Base-by-base conservation (phyloP, 2,888 invertebrate species). In the Perizoma affinitatum region DNA sequence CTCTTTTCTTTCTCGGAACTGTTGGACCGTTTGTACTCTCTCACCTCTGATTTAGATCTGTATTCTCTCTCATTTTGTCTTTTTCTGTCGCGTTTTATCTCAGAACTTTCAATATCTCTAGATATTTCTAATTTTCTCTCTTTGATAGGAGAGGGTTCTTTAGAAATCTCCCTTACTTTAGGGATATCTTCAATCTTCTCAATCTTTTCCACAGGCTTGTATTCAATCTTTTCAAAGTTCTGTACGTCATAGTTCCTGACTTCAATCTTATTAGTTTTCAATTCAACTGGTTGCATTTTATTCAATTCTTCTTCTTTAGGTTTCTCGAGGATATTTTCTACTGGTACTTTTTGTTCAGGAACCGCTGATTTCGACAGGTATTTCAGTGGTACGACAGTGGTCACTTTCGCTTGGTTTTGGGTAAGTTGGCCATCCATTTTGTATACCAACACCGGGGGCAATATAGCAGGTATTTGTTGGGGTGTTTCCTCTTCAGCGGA, bases 351-450 rank as follows among this genome's bases (percentile, higher is more conserved):
- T 33, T 56, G 59, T 56, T 76, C 72, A n/a, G 68, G 63, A 5
- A 72, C 59, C 22, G 22, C 22, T 22, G 72, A 69, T n/a, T 63
- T 57, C 10, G 63, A 36, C 6, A 64, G 35, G 5, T 62, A 67
- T 5, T 61, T 74, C 0, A 67, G 44, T 0, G 66, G 62, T 61
- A 71, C 72, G 40, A 70, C 59, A 5, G 83, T 65, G 70, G 78
- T 79, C 0, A 82, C 69, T 33, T 70, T 66, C 0, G 82, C 80
- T 8, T 81, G 51, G 40, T 80, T 80, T n/a, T 80, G 82, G 0
- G 69, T 71, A 0, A 73, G 56, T 36, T 76, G 75, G 0, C 76
- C 79, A 4, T 90, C 88, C 63, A 90, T 82, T 69, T 88, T 90
- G 72, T 90, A 90, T 0, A 90, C 81, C 0, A 89, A 70, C 0